Conservation (phyloP, 2,797 vertebrate species). For the Podargus strigoides region DNA sequence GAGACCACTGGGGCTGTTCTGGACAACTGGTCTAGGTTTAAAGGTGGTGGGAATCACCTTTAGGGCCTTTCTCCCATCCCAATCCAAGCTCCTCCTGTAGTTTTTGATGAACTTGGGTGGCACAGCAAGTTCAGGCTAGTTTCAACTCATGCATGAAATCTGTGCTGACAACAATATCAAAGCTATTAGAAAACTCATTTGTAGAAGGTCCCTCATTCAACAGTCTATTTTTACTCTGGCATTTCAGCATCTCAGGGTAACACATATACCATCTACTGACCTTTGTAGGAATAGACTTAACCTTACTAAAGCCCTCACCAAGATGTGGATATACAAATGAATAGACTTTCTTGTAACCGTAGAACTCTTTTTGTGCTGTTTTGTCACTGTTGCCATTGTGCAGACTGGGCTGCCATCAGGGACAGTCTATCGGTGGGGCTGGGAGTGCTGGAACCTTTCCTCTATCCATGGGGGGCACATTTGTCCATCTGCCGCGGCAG, state of each 20-base stretch:
- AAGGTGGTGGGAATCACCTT: background rate
- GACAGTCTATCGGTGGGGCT: background rate
- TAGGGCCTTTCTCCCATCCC: background rate
- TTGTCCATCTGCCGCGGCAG: background rate
- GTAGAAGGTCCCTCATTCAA: background rate
- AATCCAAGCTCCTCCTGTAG: background rate
- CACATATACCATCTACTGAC: background rate
- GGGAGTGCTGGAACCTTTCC: background rate
- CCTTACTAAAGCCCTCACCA: fast-evolving
- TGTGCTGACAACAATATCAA: constrained; percentile 42
- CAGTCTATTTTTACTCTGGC: constrained; percentile 15
- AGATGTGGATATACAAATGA: background rate
- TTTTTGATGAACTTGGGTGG: constrained; percentile 36
- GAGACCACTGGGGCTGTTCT: constrained; percentile 13
- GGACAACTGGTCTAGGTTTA: background rate
- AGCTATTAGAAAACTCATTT: constrained; percentile 23
- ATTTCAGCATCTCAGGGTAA: background rate
- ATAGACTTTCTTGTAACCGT: background rate
- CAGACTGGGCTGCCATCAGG: background rate
- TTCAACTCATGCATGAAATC: constrained; percentile 54
- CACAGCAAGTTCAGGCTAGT: constrained; percentile 42
- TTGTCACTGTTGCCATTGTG: background rate
- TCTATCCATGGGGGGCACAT: background rate
- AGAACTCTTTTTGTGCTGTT: background rate
- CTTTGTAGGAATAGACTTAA: background rate